A percentile compares a stretch with the other conserved stretches of the same genome.
These are phyloP conservation scores for Otolemur garnettii DNA, from an alignment of 2,113 vertebrate species.

Conservation along the genomic window DNA sequence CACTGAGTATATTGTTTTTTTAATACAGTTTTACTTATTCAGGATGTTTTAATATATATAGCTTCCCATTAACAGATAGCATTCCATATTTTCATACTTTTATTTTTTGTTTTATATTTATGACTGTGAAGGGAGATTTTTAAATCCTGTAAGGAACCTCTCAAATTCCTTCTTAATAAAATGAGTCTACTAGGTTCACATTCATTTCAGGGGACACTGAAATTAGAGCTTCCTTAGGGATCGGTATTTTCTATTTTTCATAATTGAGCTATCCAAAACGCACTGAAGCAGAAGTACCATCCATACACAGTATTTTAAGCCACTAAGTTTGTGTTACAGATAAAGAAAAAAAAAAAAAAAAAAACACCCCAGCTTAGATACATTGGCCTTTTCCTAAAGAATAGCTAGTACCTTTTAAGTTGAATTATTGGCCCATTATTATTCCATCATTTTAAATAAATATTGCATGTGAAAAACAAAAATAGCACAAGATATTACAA, in stretches of 20 bases:
- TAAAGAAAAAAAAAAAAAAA: background rate
- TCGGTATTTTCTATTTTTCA: background rate
- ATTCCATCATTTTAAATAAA: background rate
- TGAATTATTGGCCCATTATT: background rate
- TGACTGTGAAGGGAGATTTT: background rate
- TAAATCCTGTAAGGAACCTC: background rate
- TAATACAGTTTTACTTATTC: background rate
- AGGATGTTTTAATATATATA: background rate
- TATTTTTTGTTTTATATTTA: conserved; percentile 7
- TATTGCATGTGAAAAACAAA: background rate
- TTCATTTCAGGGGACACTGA: conserved; percentile 51
- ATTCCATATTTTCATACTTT: background rate
- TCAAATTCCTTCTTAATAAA: conserved; percentile 18
- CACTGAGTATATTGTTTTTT: background rate
- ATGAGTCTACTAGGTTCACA: background rate
- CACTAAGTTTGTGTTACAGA: background rate
- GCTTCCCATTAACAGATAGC: background rate
- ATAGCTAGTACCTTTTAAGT: background rate
- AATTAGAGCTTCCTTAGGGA: background rate
- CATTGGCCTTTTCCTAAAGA: background rate
- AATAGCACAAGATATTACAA: background rate
- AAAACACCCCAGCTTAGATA: background rate
- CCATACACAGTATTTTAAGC: background rate
- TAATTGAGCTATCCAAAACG: background rate
- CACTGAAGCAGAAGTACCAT: background rate